phyloP scores from a whole-genome alignment of 2,888 invertebrate genomes.

The Prosapia bicincta region DNA sequence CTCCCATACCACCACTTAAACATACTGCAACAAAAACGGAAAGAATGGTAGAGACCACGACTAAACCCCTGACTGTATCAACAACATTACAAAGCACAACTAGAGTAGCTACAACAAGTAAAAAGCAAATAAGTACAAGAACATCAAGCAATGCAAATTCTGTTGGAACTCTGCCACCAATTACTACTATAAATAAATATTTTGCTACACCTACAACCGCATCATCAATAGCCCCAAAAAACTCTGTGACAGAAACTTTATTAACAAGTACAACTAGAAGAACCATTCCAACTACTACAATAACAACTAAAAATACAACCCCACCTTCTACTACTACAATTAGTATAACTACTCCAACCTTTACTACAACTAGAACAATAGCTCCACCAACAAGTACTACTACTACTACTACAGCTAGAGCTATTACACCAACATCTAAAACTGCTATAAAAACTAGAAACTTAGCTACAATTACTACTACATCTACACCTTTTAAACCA shows the following conservation, averaged over 20 bases:
- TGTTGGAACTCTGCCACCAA: constrained; percentile 8
- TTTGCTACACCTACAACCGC: too few species aligned
- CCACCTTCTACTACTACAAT: constrained; percentile 44
- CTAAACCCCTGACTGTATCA: constrained; percentile 15
- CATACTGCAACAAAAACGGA: constrained; percentile 28
- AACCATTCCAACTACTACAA: constrained; percentile 40
- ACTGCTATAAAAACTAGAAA: constrained; percentile 3
- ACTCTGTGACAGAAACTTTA: too few species aligned
- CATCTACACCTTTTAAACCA: constrained; percentile 13
- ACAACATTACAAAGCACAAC: background rate
- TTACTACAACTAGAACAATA: background rate
- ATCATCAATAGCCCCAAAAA: too few species aligned
- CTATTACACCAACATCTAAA: constrained; percentile 17
- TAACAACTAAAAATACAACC: constrained; percentile 30
- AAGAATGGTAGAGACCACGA: constrained; percentile 18
- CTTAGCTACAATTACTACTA: constrained; percentile 16
- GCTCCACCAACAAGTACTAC: background rate
- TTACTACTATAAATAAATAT: too few species aligned
- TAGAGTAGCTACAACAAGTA: constrained; percentile 23
- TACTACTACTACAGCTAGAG: background rate
- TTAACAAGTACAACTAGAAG: constrained; percentile 21
- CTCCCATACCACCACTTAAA: background rate
- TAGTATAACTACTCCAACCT: constrained; percentile 45
- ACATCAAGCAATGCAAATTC: constrained; percentile 29
- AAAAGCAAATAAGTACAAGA: constrained; percentile 38